Evolutionary conservation across 2,797 vertebrate species (phyloP).

Genomic region (Uromys caudimaculatus): DNA sequence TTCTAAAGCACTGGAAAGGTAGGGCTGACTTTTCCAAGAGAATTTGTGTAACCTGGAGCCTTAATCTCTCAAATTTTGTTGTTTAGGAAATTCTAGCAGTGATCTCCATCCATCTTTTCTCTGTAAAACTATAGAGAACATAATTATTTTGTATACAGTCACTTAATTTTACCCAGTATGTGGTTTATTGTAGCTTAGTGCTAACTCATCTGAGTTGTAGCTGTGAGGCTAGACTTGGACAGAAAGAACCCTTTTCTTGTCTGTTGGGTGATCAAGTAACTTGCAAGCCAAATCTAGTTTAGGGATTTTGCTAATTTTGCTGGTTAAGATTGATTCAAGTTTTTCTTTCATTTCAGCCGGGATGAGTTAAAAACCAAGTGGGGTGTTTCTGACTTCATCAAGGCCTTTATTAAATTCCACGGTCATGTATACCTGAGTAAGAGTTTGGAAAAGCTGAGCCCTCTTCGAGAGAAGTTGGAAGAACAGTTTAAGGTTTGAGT

Average conservation of each 20-base stretch:
- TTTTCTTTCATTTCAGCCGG: constrained; percentile 89
- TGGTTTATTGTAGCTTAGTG: neutral
- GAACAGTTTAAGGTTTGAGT: constrained; percentile 97
- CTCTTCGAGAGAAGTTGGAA: constrained; percentile 96
- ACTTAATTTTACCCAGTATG: neutral
- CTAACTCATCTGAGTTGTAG: neutral
- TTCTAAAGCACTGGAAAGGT: constrained; percentile 99
- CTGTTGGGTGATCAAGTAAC: neutral
- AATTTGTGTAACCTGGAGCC: neutral
- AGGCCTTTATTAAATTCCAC: constrained; percentile 99
- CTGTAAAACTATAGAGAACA: neutral
- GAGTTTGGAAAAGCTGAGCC: constrained; percentile 95
- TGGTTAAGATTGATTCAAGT: constrained; percentile 60
- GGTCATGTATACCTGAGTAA: constrained; percentile 98
- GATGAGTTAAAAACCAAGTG: constrained; percentile 98
- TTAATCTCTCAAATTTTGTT: neutral
- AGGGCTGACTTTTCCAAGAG: constrained; percentile 52
- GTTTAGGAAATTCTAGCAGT: neutral
- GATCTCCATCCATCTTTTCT: neutral
- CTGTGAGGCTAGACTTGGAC: neutral
- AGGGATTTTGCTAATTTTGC: constrained; percentile 62
- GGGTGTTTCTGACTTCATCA: constrained; percentile 98
- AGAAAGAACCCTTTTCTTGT: neutral
- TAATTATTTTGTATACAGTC: neutral
- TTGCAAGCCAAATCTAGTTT: neutral